phyloP scores from a whole-genome alignment of 2,888 invertebrate species.

The Ectropis crepuscularia region DNA sequence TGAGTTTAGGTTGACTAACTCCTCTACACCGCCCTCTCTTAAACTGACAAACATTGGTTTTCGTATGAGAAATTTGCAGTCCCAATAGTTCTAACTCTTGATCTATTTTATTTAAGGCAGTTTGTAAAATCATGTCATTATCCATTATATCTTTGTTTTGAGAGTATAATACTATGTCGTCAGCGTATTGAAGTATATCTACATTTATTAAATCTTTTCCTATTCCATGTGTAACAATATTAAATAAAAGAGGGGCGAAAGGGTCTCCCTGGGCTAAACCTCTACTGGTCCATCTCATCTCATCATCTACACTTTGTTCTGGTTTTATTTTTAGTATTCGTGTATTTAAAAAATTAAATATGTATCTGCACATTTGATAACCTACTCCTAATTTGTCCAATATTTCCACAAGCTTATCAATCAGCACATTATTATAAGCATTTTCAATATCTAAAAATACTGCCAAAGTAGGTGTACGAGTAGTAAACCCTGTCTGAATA shows the following conservation, averaged over 20 bases:
- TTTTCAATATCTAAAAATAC: too few relatives aligned
- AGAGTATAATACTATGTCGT: constrained; percentile 43
- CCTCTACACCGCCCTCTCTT: too few relatives aligned
- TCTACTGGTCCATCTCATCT: background rate
- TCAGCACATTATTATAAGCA: too few relatives aligned
- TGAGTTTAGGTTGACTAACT: too few relatives aligned
- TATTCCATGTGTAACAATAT: constrained; percentile 27
- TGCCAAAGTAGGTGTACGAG: constrained; percentile 18
- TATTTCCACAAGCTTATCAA: too few relatives aligned
- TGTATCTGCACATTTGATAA: constrained; percentile 34
- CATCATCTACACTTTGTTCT: constrained; percentile 1
- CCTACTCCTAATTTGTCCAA: constrained; percentile 34
- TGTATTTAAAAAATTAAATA: constrained; percentile 35
- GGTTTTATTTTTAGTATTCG: constrained; percentile 19
- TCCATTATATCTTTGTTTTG: background rate
- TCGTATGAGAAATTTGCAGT: too few relatives aligned
- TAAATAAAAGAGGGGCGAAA: constrained; percentile 45
- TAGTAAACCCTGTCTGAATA: constrained; percentile 32
- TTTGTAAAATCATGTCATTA: too few relatives aligned
- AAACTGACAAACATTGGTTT: too few relatives aligned
- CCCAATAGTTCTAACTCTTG: too few relatives aligned
- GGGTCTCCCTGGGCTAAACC: constrained; percentile 46
- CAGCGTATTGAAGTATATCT: constrained; percentile 39
- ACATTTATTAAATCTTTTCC: too few relatives aligned
- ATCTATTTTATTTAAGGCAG: too few relatives aligned